Percentiles rank a stretch among this genome's conserved stretches.
Evolutionary conservation across 2,113 vertebrate genomes (phyloP).

Genomic region (Asarcornis scutulata): DNA sequence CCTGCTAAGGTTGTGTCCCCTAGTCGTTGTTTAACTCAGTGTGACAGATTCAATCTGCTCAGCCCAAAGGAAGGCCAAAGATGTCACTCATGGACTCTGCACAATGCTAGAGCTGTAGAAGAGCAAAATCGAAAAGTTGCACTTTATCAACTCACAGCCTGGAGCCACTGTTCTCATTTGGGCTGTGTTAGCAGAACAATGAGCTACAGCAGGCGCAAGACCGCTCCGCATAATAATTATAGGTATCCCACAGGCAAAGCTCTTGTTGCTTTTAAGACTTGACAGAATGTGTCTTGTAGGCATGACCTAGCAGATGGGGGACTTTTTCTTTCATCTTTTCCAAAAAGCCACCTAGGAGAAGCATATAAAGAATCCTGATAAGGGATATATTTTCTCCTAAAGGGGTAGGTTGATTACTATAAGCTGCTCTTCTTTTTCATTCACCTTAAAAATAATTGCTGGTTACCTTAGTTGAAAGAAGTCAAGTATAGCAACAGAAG

Average conservation of each 20-base stretch:
- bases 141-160: constrained; percentile 87
- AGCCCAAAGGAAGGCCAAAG: constrained; percentile 79
- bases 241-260: constrained; percentile 86
- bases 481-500: constrained; percentile 78
- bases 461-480: constrained; percentile 72
- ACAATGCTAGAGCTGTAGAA: constrained; percentile 77
- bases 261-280: constrained; percentile 83
- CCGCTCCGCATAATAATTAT: constrained; percentile 81
- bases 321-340: constrained; percentile 80
- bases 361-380: constrained; percentile 81
- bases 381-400: constrained; percentile 80
- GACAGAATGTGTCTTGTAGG: constrained; percentile 86
- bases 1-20: constrained; percentile 81
- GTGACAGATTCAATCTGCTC: constrained; percentile 91
- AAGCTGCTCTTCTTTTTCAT: constrained; percentile 77
- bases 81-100: constrained; percentile 79
- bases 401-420: constrained; percentile 77
- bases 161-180: constrained; percentile 83
- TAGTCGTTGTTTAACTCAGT: constrained; percentile 87
- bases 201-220: constrained; percentile 77
- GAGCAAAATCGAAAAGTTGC: constrained; percentile 86
- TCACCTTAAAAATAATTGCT: constrained; percentile 76
- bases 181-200: constrained; percentile 83
- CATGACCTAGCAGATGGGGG: constrained; percentile 86
- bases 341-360: constrained; percentile 81